phyloP scores from a whole-genome alignment of 2,888 invertebrate genomes.

The Pyrgus malvae region DNA sequence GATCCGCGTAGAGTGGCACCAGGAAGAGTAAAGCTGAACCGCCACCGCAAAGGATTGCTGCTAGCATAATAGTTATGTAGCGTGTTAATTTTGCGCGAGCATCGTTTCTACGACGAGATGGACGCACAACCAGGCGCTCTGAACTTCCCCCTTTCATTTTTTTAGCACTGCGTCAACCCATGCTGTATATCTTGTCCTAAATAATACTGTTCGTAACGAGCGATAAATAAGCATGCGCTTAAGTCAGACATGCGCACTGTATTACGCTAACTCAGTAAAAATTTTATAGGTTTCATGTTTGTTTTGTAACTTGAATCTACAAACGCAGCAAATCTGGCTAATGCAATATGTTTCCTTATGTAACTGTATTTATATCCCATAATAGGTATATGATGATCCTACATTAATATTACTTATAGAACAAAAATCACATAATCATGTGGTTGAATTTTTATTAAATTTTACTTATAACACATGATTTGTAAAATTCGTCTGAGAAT shows the following conservation, averaged over 20 bases:
- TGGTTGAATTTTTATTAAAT: no score
- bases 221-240: conserved; percentile 59
- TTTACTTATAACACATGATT: no score
- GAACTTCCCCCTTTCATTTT: conserved; percentile 77
- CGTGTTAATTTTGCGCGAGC: conserved; percentile 69
- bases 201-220: conserved; percentile 35
- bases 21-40: conserved; percentile 74
- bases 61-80: conserved; percentile 70
- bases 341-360: no score
- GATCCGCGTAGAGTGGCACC: conserved; percentile 76
- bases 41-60: conserved; percentile 70
- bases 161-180: conserved; percentile 71
- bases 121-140: conserved; percentile 68
- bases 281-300: conserved; percentile 1
- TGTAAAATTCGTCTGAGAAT: no score
- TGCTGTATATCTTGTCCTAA: conserved; percentile 56
- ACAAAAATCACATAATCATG: no score
- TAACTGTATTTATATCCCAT: no score
- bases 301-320: background rate
- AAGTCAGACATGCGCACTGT: conserved; percentile 36
- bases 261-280: conserved; percentile 15
- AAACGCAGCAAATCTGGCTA: no score
- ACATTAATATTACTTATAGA: no score
- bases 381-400: no score
- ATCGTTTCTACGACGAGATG: conserved; percentile 63